Conservation (phyloP, 2,888 invertebrate species). For the Arge pagana region DNA sequence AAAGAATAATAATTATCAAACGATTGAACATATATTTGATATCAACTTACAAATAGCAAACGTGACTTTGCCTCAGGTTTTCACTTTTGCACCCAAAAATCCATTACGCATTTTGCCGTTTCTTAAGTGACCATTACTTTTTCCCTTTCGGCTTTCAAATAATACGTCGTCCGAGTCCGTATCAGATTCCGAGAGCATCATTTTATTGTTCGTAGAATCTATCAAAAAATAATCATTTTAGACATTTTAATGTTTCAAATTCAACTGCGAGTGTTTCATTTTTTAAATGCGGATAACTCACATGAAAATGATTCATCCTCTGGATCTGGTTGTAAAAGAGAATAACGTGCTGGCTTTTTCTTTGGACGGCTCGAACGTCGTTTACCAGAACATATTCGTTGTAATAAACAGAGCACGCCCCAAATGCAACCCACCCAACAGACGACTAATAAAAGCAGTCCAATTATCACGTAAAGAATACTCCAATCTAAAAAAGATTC, state of each 20-base stretch:
- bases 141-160: conserved; percentile 73
- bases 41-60: conserved; percentile 1
- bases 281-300: conserved; percentile 56
- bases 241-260: background rate
- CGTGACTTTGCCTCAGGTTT: conserved; percentile 56
- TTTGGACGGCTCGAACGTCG: conserved; percentile 62
- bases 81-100: conserved; percentile 60
- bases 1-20: background rate
- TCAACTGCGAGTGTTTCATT: too few species aligned
- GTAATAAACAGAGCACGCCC: conserved; percentile 69
- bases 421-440: conserved; percentile 69
- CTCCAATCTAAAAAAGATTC: conserved; percentile 79
- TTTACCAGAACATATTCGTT: conserved; percentile 60
- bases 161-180: conserved; percentile 81
- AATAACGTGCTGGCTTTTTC: conserved; percentile 70
- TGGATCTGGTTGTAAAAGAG: conserved; percentile 71
- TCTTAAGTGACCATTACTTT: conserved; percentile 64
- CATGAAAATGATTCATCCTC: conserved; percentile 70
- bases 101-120: conserved; percentile 61
- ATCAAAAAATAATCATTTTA: conserved; percentile 46
- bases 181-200: conserved; percentile 75
- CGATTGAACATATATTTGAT: background rate
- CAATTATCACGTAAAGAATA: conserved; percentile 87
- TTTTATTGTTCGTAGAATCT: conserved; percentile 64
- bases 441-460: conserved; percentile 63